phyloP scores from a whole-genome alignment of 64 coral and sea anemone species.

The Pachyseris speciosa region DNA sequence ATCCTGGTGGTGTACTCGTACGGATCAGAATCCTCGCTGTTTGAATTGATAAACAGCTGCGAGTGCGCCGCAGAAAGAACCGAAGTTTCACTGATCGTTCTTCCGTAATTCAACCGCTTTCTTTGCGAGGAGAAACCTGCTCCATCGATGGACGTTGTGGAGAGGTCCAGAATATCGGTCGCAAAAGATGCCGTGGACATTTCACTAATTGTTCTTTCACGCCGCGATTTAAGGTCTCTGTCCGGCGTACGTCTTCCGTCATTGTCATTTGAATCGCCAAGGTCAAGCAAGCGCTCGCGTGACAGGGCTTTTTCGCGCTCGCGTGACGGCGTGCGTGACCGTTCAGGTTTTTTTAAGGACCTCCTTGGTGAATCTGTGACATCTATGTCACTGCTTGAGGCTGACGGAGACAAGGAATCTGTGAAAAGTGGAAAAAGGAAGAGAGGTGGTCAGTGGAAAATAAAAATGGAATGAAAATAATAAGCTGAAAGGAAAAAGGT shows the following conservation, averaged over 20 bases:
- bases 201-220: constrained; percentile 82
- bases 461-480: too few species aligned
- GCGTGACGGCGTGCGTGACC: constrained; percentile 61
- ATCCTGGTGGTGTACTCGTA: constrained; percentile 81
- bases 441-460: too few species aligned
- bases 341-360: constrained; percentile 11
- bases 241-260: constrained; percentile 48
- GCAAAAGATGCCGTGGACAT: constrained; percentile 77
- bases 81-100: constrained; percentile 82
- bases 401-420: constrained; percentile 68
- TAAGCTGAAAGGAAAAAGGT: not conserved
- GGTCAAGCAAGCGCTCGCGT: constrained; percentile 52
- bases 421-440: not conserved
- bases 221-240: not conserved
- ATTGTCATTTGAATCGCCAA: constrained; percentile 10
- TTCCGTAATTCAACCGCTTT: constrained; percentile 8
- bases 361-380: constrained; percentile 61
- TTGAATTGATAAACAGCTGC: constrained; percentile 71
- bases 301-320: constrained; percentile 67
- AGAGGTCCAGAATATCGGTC: constrained; percentile 52
- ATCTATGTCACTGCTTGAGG: constrained; percentile 75
- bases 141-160: constrained; percentile 63
- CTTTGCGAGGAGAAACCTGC: not conserved
- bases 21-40: constrained; percentile 72
- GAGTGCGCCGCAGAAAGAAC: constrained; percentile 41